Conservation (phyloP, 2,888 invertebrate genomes). For the Himalopsyche kuldschensis region DNA sequence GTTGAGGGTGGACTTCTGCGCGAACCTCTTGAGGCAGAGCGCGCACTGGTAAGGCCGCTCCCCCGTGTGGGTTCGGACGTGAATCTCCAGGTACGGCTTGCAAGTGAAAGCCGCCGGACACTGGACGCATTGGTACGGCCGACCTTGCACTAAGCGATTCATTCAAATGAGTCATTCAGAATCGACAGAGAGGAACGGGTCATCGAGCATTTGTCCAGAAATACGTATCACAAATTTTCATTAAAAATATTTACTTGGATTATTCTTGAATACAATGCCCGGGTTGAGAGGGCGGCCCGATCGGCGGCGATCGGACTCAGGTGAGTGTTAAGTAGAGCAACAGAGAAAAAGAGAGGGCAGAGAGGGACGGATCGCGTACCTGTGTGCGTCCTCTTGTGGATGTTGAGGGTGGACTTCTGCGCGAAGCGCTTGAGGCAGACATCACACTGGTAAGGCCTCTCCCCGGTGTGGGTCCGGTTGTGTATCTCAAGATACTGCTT, state of each 20-base stretch:
- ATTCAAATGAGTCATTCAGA: neutral
- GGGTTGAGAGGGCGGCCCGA: conserved; percentile 24
- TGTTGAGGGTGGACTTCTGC: conserved; percentile 80
- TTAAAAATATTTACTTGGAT: conserved; percentile 17
- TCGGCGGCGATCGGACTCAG: neutral
- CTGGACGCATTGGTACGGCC: conserved; percentile 61
- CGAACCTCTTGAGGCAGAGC: conserved; percentile 62
- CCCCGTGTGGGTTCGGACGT: conserved; percentile 65
- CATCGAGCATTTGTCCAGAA: conserved; percentile 26
- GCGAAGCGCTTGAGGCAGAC: conserved; percentile 79
- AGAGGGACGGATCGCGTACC: conserved; percentile 45
- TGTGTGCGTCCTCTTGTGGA: conserved; percentile 79
- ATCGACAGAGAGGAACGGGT: neutral
- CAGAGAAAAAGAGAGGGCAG: neutral
- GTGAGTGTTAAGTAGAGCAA: neutral
- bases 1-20: conserved; percentile 63
- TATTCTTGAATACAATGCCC: conserved; percentile 15
- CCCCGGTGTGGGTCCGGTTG: conserved; percentile 61
- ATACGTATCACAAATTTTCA: conserved; percentile 18
- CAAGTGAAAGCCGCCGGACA: conserved; percentile 63
- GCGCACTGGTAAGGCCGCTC: conserved; percentile 62
- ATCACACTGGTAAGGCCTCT: conserved; percentile 68
- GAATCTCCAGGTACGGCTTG: conserved; percentile 66
- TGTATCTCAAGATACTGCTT: conserved; percentile 61
- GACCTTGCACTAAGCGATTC: conserved; percentile 55